These are phyloP conservation scores for Semotilus atromaculatus DNA, from an alignment of 2,797 vertebrate genomes.

Conservation along the genomic window DNA sequence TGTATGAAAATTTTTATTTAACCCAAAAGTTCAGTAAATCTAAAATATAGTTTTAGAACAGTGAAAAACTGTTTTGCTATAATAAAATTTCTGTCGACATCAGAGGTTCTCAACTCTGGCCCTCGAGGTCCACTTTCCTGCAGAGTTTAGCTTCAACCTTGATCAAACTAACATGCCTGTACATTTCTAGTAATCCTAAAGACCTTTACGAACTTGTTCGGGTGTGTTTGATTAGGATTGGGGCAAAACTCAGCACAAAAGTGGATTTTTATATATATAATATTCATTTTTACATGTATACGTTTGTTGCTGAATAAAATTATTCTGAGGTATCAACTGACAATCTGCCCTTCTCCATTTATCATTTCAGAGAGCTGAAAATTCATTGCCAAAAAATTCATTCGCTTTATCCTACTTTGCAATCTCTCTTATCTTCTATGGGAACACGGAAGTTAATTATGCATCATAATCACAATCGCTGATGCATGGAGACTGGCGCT, in stretches of 20 bases:
- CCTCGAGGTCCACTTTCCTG: too few species aligned
- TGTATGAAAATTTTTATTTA: too few species aligned
- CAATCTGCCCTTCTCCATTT: background rate
- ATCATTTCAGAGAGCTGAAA: background rate
- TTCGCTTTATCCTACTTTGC: background rate
- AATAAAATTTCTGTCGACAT: background rate
- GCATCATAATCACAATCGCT: conserved; percentile 25
- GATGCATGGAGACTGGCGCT: conserved; percentile 47
- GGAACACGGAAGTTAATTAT: conserved; percentile 19
- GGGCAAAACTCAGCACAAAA: too few species aligned
- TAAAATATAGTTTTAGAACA: too few species aligned
- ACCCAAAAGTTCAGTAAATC: background rate
- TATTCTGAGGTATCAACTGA: background rate
- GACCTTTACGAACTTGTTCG: too few species aligned
- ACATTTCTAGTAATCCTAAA: too few species aligned
- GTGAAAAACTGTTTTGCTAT: background rate
- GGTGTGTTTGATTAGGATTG: too few species aligned
- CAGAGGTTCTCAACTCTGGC: too few species aligned
- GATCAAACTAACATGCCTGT: too few species aligned
- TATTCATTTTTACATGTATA: too few species aligned
- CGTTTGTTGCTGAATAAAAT: background rate
- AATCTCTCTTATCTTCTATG: conserved; percentile 6
- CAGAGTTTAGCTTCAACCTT: too few species aligned
- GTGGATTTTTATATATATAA: too few species aligned
- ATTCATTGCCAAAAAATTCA: background rate